These are phyloP conservation scores for Dromiciops gliroides DNA, from an alignment of 2,113 vertebrate species.

Conservation along the genomic window DNA sequence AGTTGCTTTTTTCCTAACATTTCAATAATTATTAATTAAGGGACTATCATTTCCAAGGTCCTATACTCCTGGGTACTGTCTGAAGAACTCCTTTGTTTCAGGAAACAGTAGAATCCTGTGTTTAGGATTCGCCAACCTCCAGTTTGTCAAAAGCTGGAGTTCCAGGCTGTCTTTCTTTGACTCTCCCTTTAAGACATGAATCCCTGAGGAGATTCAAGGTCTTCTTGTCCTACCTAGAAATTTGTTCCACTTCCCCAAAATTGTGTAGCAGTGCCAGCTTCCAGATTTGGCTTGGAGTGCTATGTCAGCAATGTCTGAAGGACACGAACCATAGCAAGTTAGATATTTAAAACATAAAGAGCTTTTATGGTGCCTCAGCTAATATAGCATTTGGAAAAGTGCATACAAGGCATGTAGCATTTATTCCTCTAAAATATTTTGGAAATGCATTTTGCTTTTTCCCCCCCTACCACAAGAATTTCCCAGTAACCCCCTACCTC, in stretches of 20 bases:
- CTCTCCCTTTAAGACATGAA: background rate
- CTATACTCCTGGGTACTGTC: background rate
- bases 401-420: background rate
- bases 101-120: background rate
- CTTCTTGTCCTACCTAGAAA: background rate
- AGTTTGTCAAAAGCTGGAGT: background rate
- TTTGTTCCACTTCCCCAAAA: background rate
- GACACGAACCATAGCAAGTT: background rate
- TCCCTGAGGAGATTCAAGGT: background rate
- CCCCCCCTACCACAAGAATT: background rate
- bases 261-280: background rate
- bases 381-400: background rate
- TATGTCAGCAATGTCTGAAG: background rate
- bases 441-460: background rate
- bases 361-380: background rate
- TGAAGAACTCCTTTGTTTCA: background rate
- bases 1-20: background rate
- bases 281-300: background rate
- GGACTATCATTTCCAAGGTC: background rate
- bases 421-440: background rate
- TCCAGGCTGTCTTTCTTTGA: background rate
- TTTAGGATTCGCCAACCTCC: background rate
- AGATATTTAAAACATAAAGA: background rate
- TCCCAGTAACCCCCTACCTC: background rate
- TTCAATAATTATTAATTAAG: background rate